Conservation (phyloP, 1,140 invertebrate species). For the Forficula auricularia region DNA sequence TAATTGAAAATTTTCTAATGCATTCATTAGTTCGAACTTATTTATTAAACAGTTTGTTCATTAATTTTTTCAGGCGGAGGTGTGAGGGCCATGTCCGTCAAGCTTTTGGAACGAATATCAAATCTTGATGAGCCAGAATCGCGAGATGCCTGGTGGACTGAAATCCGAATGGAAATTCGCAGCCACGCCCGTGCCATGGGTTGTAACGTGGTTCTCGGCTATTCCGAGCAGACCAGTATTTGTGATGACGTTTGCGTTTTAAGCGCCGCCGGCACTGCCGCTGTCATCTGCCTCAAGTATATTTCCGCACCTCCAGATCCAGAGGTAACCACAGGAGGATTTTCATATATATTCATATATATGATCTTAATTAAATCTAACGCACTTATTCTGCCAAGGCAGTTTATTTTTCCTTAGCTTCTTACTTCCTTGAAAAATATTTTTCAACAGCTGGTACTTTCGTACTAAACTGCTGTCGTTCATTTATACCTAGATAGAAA, state of each 20-base stretch:
- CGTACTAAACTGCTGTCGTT: too few relatives aligned
- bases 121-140: constrained; percentile 75
- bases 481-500: too few relatives aligned
- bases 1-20: too few relatives aligned
- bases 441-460: too few relatives aligned
- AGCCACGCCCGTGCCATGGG: constrained; percentile 76
- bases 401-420: too few relatives aligned
- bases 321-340: too few relatives aligned
- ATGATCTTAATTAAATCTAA: too few relatives aligned
- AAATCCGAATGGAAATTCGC: constrained; percentile 81
- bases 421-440: too few relatives aligned
- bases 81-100: constrained; percentile 72
- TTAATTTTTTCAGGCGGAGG: constrained; percentile 44
- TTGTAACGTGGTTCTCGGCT: constrained; percentile 88
- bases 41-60: too few relatives aligned
- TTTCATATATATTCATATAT: too few relatives aligned
- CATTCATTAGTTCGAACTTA: too few relatives aligned
- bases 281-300: constrained; percentile 49
- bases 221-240: constrained; percentile 74
- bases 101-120: constrained; percentile 63
- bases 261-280: constrained; percentile 84
- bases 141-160: constrained; percentile 87
- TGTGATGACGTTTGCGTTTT: constrained; percentile 89
- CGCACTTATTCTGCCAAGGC: too few relatives aligned
- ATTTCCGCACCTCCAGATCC: constrained; percentile 11